Base-by-base conservation (phyloP, 1,140 invertebrate genomes). In the Bombus affinis region DNA sequence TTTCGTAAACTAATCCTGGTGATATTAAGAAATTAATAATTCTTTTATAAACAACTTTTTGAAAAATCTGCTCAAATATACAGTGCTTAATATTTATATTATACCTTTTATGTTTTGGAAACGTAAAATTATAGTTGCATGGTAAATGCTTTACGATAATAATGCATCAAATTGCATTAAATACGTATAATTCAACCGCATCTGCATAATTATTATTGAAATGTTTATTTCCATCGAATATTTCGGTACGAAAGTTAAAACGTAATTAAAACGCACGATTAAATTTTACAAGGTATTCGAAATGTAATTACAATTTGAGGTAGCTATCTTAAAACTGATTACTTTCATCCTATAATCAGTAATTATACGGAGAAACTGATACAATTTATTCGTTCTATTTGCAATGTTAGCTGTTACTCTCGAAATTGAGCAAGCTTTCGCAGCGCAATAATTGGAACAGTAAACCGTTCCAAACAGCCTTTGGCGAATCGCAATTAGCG, bases 401-500 rank as follows among this genome's bases (percentile, higher is more conserved):
- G 53, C 32, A 59, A 37, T 18, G 68, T 44, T 42, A 71, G 71
- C 25, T 37, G 39, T n/a, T 37, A 39, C 37, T 37, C 47, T 28
- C 25, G 57, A 44, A 62, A 82, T 53, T 42, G 37, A 70, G 42
- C 81, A 42, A 39, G 62, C 59, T 8, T 18, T 25, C 35, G 15
- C 37, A 28, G 39, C 28, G 13, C n/a, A 32, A 59, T 79, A 77
- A 77, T 83, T 77, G 37, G 65, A 83, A 83, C 10, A 13, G 81
- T 42, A 83, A 86, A 77, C 83, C 72, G 62, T 70, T 71, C 39
- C 32, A 37, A 77, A 70, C 18, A 86, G 62, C 47, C 57, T 70
- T 42, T 25, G 53, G 35, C 39, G 35, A 68, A 83, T 75, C 39
- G 81, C 53, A 86, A 83, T 86, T 82, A 86, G 32, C 65, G 72